Conservation (phyloP, 35 echinoderm and acorn worm species). For the Lytechinus variegatus region DNA sequence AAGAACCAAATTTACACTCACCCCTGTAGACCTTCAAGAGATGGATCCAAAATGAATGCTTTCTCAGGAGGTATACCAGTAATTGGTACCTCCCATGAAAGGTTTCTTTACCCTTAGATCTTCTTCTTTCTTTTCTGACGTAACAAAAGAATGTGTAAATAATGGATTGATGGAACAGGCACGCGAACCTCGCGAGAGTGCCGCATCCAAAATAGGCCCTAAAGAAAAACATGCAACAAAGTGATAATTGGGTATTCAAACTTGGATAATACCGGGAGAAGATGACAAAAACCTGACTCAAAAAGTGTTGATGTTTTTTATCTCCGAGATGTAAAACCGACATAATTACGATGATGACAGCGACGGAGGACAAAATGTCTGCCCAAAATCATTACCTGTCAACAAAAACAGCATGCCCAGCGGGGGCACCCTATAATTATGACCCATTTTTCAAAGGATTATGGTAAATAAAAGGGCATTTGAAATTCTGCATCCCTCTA, state of each 20-base stretch:
- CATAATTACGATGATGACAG: background rate
- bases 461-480: background rate
- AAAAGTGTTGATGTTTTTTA: background rate
- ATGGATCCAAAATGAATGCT: background rate
- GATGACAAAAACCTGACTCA: background rate
- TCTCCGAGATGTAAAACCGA: background rate
- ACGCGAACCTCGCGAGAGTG: background rate
- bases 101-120: background rate
- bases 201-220: background rate
- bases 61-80: background rate
- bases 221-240: background rate
- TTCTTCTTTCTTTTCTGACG: background rate
- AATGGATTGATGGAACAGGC: background rate
- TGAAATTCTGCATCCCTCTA: background rate
- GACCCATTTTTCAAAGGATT: background rate
- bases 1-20: background rate
- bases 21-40: background rate
- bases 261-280: background rate
- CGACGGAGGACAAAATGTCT: background rate
- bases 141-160: background rate
- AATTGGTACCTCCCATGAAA: background rate
- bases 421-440: background rate
- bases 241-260: too few relatives aligned
- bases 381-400: background rate
- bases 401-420: background rate